phyloP scores from a whole-genome alignment of 2,888 invertebrate species.

The Atethmia centrago region DNA sequence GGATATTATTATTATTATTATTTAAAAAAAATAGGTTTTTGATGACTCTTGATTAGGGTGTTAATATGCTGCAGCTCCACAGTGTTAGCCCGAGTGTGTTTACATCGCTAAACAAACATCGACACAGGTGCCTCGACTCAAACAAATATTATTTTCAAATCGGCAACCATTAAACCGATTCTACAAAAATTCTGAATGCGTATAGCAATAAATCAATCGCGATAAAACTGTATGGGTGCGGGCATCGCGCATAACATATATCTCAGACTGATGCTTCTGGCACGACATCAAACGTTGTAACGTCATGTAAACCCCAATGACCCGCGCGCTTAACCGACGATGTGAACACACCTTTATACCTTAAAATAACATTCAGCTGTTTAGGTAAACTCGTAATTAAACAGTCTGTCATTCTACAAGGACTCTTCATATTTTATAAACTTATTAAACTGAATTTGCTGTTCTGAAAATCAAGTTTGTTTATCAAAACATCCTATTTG shows the following conservation, averaged over 20 bases:
- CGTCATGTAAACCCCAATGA: slow-evolving; percentile 68
- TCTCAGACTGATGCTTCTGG: slow-evolving; percentile 65
- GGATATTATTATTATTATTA: no score
- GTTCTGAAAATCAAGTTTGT: slow-evolving; percentile 16
- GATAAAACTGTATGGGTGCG: slow-evolving; percentile 62
- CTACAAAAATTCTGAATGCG: slow-evolving; percentile 53
- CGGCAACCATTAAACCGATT: slow-evolving; percentile 51
- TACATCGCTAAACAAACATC: slow-evolving; percentile 30
- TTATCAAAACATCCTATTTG: slow-evolving; percentile 32
- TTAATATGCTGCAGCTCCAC: neutral
- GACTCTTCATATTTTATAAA: slow-evolving; percentile 22
- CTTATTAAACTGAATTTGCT: slow-evolving; percentile 5
- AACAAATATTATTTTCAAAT: slow-evolving; percentile 58
- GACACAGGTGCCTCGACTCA: slow-evolving; percentile 45
- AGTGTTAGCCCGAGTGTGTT: slow-evolving; percentile 9
- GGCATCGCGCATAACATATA: slow-evolving; percentile 57
- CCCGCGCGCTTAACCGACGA: slow-evolving; percentile 58
- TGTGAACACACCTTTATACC: slow-evolving; percentile 63
- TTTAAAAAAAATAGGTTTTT: neutral
- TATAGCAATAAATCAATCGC: slow-evolving; percentile 62
- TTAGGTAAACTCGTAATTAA: slow-evolving; percentile 34
- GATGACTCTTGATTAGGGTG: no score
- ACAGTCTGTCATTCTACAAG: slow-evolving; percentile 37
- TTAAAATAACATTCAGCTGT: slow-evolving; percentile 69
- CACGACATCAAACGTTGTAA: slow-evolving; percentile 70